Evolutionary conservation across 2,888 invertebrate genomes (phyloP).

Genomic region (Hoplodrina ambigua): DNA sequence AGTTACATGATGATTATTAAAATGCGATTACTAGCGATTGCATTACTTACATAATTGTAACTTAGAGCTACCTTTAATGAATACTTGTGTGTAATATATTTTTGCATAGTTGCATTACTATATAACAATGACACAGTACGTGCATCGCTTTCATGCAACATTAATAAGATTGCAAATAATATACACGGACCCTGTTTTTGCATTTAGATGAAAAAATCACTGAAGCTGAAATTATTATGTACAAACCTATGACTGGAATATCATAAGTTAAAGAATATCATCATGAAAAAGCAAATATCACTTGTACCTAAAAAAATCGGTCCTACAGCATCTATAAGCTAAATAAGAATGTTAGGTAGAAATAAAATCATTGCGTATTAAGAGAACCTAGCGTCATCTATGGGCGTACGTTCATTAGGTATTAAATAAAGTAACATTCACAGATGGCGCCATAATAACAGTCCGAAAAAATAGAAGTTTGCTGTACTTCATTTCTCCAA

Average conservation of each 20-base stretch:
- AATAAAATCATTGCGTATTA: background rate
- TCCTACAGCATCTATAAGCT: background rate
- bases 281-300: background rate
- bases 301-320: background rate
- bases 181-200: conserved; percentile 12
- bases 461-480: too few species aligned
- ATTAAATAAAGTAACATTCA: background rate
- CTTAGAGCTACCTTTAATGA: conserved; percentile 24
- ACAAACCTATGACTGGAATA: too few species aligned
- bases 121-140: conserved; percentile 46
- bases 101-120: conserved; percentile 54
- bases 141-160: conserved; percentile 35
- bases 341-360: background rate
- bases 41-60: conserved; percentile 48
- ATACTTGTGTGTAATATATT: conserved; percentile 43
- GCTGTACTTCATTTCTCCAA: background rate
- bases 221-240: background rate
- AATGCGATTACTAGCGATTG: conserved; percentile 47
- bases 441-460: conserved; percentile 28
- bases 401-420: conserved; percentile 1
- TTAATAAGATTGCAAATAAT: conserved; percentile 21
- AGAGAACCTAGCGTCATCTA: conserved; percentile 28
- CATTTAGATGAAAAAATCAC: background rate
- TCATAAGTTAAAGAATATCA: background rate
- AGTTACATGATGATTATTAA: conserved; percentile 40